Evolutionary conservation across 92 coral and sea anemone genomes (phyloP).

Genomic region (Meandrina meandrites): DNA sequence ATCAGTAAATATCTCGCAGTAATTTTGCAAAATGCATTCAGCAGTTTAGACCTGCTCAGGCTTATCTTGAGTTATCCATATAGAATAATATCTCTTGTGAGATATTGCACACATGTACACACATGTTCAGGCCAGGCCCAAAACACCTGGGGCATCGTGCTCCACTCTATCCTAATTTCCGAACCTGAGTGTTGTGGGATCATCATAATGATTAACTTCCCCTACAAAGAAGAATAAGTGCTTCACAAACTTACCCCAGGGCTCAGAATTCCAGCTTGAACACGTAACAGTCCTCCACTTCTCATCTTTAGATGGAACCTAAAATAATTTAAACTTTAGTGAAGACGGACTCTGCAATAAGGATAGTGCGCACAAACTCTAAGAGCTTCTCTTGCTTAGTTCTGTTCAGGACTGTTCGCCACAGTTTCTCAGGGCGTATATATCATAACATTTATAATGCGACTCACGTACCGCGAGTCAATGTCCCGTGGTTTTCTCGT

Average conservation of each 20-base stretch:
- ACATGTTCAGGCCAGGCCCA: background rate
- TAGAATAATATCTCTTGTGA: no score
- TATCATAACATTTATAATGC: background rate
- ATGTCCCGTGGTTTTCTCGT: background rate
- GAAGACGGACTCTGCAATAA: background rate
- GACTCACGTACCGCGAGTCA: background rate
- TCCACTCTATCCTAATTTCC: background rate
- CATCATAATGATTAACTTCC: background rate
- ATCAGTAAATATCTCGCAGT: background rate
- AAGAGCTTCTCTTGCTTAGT: background rate
- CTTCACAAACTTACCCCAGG: slow-evolving; percentile 62
- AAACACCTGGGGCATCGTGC: background rate
- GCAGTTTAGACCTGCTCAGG: no score
- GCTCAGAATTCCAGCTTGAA: slow-evolving; percentile 70
- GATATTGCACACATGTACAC: background rate
- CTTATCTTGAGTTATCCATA: no score
- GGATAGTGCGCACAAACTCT: no score
- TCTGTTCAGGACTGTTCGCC: background rate
- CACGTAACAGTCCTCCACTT: slow-evolving; percentile 83
- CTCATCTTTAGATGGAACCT: slow-evolving; percentile 88
- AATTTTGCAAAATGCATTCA: background rate
- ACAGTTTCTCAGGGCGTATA: background rate
- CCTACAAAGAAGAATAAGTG: background rate
- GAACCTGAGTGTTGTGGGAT: background rate
- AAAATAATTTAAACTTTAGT: background rate